Percentiles rank a stretch among this genome's conserved stretches.
phyloP scores from a whole-genome alignment of 1,140 invertebrate genomes.

The Zaprionus lachaisei region DNA sequence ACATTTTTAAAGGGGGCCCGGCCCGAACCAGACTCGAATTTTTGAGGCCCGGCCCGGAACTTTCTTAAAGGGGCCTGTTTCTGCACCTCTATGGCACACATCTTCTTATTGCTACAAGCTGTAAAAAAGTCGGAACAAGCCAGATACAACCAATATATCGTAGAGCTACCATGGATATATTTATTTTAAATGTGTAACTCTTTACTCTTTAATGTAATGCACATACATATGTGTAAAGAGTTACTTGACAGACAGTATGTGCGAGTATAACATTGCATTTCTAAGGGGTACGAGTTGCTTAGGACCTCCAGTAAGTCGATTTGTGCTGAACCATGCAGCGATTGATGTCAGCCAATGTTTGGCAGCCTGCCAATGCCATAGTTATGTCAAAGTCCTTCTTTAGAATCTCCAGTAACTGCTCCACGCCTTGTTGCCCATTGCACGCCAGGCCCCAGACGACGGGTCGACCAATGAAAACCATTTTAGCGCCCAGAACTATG shows the following conservation, averaged over 20 bases:
- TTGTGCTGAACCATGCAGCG: conserved; percentile 89
- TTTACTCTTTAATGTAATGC: too few relatives aligned
- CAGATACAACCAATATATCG: too few relatives aligned
- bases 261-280: too few relatives aligned
- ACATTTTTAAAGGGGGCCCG: too few relatives aligned
- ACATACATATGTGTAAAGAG: too few relatives aligned
- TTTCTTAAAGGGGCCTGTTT: too few relatives aligned
- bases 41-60: too few relatives aligned
- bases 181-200: not conserved
- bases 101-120: too few relatives aligned
- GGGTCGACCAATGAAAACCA: conserved; percentile 96
- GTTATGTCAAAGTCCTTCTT: conserved; percentile 91
- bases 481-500: conserved; percentile 94
- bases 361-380: conserved; percentile 91
- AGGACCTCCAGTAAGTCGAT: conserved; percentile 85
- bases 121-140: too few relatives aligned
- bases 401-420: conserved; percentile 90
- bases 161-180: not conserved
- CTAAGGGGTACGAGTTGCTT: not conserved
- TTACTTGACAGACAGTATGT: too few relatives aligned
- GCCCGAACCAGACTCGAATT: too few relatives aligned
- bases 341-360: conserved; percentile 87
- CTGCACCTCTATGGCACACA: too few relatives aligned
- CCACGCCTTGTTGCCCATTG: conserved; percentile 91
- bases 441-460: conserved; percentile 94